Percentiles rank a stretch among this genome's conserved stretches.
These are phyloP conservation scores for Pelodiscus sinensis DNA, from an alignment of 2,113 vertebrate genomes.

Conservation along the genomic window DNA sequence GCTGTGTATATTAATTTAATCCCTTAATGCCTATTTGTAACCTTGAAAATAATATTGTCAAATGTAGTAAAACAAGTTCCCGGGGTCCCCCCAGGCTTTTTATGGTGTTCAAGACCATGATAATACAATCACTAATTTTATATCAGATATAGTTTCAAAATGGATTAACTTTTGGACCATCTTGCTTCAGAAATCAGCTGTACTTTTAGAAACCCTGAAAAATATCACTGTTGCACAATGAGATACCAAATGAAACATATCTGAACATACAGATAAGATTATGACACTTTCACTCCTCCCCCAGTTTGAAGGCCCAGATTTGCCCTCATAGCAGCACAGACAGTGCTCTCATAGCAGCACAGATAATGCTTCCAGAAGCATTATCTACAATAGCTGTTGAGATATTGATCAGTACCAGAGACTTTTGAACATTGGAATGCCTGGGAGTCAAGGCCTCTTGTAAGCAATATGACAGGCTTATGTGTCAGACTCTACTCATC, in stretches of 20 bases:
- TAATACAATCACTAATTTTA: neutral
- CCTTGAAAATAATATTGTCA: neutral
- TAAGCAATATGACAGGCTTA: constrained; percentile 22
- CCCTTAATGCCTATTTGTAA: neutral
- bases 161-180: neutral
- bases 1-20: neutral
- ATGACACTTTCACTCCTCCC: neutral
- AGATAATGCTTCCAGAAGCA: neutral
- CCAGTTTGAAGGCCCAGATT: neutral
- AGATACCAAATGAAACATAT: neutral
- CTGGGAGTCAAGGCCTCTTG: constrained; percentile 32
- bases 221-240: neutral
- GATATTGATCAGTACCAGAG: neutral
- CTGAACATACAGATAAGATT: neutral
- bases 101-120: neutral
- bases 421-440: constrained; percentile 54
- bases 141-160: neutral
- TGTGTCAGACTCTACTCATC: neutral
- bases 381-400: neutral
- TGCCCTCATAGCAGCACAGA: neutral
- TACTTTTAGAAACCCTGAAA: neutral
- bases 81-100: neutral
- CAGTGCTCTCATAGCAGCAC: neutral
- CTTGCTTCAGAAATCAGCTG: neutral
- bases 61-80: neutral